Base-by-base conservation (phyloP, 2,797 vertebrate species). In the Sebastes hubbsi region DNA sequence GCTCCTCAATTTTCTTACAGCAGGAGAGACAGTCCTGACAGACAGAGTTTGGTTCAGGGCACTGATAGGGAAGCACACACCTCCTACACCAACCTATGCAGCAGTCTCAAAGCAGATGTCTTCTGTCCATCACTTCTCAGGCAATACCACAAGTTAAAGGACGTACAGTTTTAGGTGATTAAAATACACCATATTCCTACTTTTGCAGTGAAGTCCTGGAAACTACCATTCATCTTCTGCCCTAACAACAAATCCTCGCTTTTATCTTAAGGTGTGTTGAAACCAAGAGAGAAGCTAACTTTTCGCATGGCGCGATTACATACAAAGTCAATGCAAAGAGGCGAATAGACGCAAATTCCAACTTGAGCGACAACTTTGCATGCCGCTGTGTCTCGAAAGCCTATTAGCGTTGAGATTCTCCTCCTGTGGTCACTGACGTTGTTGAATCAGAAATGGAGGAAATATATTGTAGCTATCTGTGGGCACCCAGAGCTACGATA, bases 31-130 rank as follows among this genome's bases (percentile, higher is more conserved):
- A 54, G 52, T 54, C 52, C 52, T 54, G 52, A n/a, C n/a, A n/a
- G n/a, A 54, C n/a, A 54, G n/a, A 54, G 52, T 54, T n/a, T 54
- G 52, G n/a, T 54, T 54, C n/a, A 54, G n/a, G 52, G 52, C n/a
- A n/a, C 52, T 54, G 52, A 54, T n/a, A 78, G 69, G 27, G 36
- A 65, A 79, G 49, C 58, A 71, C 46, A 74, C 69, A 52, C 36
- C 20, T 29, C 27, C 11, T 46, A 68, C 34, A 55, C 72, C 20
- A 68, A 62, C 64, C 58, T 11, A 27, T 55, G 56, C 64, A 72
- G 67, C 54, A 75, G 32, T 75, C 52, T 85, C 18, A 72, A 22
- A 36, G 38, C 25, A 70, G 42, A 78, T 52, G 63, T 30, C 20
- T n/a, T 27, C 22, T 34, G 30, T 49, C 54, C 61, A 59, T 65